Evolutionary conservation across 2,888 invertebrate genomes (phyloP).

Genomic region (Ethmia dodecea): DNA sequence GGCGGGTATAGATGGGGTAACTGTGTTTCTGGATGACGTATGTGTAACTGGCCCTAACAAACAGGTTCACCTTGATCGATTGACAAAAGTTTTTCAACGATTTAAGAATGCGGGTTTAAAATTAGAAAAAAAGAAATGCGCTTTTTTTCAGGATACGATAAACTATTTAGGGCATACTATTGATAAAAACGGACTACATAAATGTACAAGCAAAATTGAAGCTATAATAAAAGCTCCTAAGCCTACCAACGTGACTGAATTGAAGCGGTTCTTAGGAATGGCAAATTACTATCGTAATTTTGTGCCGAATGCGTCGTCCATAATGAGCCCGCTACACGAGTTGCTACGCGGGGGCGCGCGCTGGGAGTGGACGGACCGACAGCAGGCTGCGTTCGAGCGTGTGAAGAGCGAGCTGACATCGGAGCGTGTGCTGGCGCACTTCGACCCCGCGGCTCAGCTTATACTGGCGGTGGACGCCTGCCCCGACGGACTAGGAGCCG

Average conservation of each 20-base stretch:
- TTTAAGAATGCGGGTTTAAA: conserved; percentile 17
- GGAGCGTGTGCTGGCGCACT: no score
- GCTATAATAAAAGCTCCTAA: conserved; percentile 20
- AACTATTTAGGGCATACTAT: conserved; percentile 21
- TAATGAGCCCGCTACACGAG: conserved; percentile 21
- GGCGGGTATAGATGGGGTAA: conserved; percentile 21
- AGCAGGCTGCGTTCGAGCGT: no score
- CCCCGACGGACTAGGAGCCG: no score
- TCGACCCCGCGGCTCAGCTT: no score
- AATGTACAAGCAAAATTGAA: conserved; percentile 18
- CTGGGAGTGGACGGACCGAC: conserved; percentile 11
- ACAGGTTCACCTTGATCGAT: conserved; percentile 8
- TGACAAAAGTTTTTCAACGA: conserved; percentile 16
- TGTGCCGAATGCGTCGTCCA: conserved; percentile 20
- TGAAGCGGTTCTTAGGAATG: conserved; percentile 24
- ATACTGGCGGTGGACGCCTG: no score
- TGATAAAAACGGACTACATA: conserved; percentile 16
- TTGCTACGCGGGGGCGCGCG: no score
- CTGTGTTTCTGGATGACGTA: conserved; percentile 25
- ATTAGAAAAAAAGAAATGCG: conserved; percentile 12
- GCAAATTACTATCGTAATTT: conserved; percentile 28
- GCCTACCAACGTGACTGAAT: conserved; percentile 16
- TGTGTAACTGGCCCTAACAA: conserved; percentile 15
- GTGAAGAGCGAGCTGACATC: no score
- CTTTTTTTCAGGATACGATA: conserved; percentile 13